Evolutionary conservation across 2,797 vertebrate genomes (phyloP), one percentile per base, ranked within the genome.

Genomic region (Coranthus polyacanthus): DNA sequence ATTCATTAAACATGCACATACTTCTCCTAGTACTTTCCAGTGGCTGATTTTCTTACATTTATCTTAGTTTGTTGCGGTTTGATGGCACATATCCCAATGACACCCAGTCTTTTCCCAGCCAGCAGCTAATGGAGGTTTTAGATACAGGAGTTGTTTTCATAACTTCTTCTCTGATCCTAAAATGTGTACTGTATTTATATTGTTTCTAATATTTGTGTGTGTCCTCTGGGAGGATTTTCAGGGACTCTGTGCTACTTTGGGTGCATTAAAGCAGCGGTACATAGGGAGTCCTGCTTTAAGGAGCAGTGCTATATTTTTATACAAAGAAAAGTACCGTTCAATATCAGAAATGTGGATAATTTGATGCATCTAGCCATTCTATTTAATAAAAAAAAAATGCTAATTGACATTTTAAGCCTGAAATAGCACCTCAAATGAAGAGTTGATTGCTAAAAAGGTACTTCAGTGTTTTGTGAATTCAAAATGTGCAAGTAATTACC

Each of bases 81-180:
- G 4, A 13, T 3, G 26, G 53, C 36, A 51, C 55, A 15, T 50
- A 60, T 21, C 20, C 4, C 13, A 29, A 4, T 10, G 44, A 56
- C 44, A 24, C 10, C 1, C 6, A 41, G 8, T 20, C 10, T 16
- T 26, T 2, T 21, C 12, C 18, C 12, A 34, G 26, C 34, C 20
- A 45, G 20, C 9, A 43, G 24, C 5, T 12, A 6, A 34, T 4
- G 7, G n/a, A 34, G 6, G 46, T 10, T 18, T 50, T 7, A n/a
- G 20, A 22, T 22, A 20, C 24, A 3, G 3, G 16, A 26, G 3
- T 26, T 41, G n/a, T 38, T 47, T 54, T 43, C 16, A 36, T 42
- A 12, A 47, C 12, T 58, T 68, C 52, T 49, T 16, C 15, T 43
- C 9, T 4, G 16, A 32, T 63, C 43, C 55, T 3, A 60, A 53